phyloP scores from a whole-genome alignment of 2,797 vertebrate species.

The Lepus oiostolus region DNA sequence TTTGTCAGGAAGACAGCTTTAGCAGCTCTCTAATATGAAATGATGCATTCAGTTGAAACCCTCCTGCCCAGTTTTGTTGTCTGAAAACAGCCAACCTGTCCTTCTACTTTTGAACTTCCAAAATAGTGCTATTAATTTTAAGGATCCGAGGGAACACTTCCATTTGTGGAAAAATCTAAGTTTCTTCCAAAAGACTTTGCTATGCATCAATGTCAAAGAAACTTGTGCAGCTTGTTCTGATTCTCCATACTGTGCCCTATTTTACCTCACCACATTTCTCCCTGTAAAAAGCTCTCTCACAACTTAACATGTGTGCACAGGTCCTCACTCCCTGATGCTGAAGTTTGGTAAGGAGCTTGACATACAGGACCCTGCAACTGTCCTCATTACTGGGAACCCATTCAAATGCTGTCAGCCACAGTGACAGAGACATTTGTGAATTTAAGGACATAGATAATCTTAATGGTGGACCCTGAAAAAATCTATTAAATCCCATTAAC shows the following conservation, averaged over 20 bases:
- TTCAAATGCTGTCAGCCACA: background rate
- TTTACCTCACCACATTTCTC: background rate
- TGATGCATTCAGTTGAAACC: background rate
- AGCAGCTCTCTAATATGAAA: background rate
- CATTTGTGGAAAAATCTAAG: background rate
- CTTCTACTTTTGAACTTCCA: slow-evolving; percentile 19
- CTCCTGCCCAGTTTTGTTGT: background rate
- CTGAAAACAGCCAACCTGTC: background rate
- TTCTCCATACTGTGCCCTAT: background rate
- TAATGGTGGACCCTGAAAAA: background rate
- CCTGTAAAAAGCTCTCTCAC: background rate
- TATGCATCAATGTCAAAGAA: background rate
- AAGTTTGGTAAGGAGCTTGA: background rate
- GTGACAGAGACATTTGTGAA: background rate
- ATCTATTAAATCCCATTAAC: background rate
- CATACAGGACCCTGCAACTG: background rate
- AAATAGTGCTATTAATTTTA: background rate
- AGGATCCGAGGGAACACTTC: background rate
- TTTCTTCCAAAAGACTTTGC: slow-evolving; percentile 5
- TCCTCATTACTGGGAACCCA: slow-evolving; percentile 14
- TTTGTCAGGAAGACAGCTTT: background rate
- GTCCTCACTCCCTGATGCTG: background rate
- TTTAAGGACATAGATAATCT: background rate
- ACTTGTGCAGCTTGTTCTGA: background rate
- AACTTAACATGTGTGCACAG: background rate